A percentile compares a stretch with the other conserved stretches of the same genome.
Conservation (phyloP, 2,888 invertebrate species). For the Ormyrus pomaceus region DNA sequence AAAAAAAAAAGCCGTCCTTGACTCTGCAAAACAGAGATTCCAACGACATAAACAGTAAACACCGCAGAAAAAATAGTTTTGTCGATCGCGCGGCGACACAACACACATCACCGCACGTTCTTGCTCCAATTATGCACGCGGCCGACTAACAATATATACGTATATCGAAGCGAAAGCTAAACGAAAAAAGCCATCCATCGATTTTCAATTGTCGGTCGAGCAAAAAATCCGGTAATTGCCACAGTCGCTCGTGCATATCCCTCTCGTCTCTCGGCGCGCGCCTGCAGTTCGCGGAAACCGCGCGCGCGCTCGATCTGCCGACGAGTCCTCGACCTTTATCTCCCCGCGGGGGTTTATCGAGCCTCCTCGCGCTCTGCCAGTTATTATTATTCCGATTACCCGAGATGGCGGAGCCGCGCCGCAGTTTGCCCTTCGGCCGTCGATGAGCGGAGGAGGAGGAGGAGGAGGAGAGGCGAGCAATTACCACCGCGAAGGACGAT, state of each 20-base stretch:
- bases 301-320: not conserved
- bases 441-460: not conserved
- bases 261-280: not conserved
- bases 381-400: conserved; percentile 31
- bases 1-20: too few relatives aligned
- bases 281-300: not conserved
- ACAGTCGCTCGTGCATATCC: not conserved
- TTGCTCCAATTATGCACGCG: not conserved
- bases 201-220: not conserved
- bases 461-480: not conserved
- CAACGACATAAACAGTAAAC: not conserved
- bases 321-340: conserved; percentile 19
- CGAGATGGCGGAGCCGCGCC: not conserved
- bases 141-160: not conserved
- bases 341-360: not conserved
- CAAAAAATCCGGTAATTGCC: conserved; percentile 17
- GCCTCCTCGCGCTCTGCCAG: not conserved
- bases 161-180: not conserved
- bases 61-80: conserved; percentile 2
- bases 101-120: not conserved
- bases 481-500: not conserved
- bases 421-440: conserved; percentile 1
- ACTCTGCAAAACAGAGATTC: not conserved
- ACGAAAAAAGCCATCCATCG: not conserved
- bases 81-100: not conserved